Conservation (phyloP, 2,888 invertebrate species). For the Trissonchulus latispiculum region DNA sequence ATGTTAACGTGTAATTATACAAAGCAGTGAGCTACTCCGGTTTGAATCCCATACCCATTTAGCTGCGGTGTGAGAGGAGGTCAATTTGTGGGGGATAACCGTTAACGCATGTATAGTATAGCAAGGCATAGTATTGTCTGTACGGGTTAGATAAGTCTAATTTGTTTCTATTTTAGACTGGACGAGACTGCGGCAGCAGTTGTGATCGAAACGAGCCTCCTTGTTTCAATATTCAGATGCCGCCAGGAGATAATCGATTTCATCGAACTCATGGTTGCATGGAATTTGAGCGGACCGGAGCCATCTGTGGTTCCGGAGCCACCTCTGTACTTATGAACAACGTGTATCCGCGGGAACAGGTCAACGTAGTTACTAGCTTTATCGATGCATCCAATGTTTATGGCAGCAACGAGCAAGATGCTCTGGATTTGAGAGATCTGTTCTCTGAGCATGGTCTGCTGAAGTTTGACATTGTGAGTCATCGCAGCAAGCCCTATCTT, state of each 20-base stretch:
- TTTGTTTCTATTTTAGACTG: conserved; percentile 9
- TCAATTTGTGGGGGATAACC: too few species aligned
- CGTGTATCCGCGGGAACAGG: conserved; percentile 80
- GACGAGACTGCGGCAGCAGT: conserved; percentile 9
- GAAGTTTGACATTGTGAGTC: conserved; percentile 41
- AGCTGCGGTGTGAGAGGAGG: too few species aligned
- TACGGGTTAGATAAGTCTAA: too few species aligned
- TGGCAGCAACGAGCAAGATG: conserved; percentile 63
- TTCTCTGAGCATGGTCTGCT: conserved; percentile 65
- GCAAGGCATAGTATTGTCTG: too few species aligned
- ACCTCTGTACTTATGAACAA: conserved; percentile 76
- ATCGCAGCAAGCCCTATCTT: conserved; percentile 62
- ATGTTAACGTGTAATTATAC: too few species aligned
- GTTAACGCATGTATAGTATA: too few species aligned
- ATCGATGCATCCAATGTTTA: conserved; percentile 95
- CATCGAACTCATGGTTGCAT: conserved; percentile 55
- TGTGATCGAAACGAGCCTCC: conserved; percentile 63
- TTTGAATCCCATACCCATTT: too few species aligned
- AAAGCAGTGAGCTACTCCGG: too few species aligned
- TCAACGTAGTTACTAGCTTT: conserved; percentile 70
- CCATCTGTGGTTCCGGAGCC: conserved; percentile 91
- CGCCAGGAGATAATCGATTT: conserved; percentile 72
- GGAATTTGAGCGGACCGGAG: conserved; percentile 85
- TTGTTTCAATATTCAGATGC: conserved; percentile 94
- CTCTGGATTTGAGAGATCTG: conserved; percentile 63